Percentiles rank a stretch among this genome's conserved stretches.
Conservation (phyloP, 2,797 vertebrate species). For the Lutjanus campechanus region DNA sequence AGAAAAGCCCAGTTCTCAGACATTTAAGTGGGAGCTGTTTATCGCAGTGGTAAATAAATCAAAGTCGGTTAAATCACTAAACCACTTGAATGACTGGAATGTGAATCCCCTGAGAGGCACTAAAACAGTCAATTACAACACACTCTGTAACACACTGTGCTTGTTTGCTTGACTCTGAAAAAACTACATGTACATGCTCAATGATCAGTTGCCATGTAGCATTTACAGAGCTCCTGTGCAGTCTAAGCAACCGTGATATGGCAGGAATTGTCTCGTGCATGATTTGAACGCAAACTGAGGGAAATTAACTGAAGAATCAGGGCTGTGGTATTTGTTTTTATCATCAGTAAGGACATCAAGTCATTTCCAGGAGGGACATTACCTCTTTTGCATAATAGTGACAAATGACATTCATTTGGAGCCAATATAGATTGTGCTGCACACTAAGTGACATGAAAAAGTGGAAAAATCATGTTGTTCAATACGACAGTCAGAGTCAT, state of each 20-base stretch:
- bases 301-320: neutral
- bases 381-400: neutral
- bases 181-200: slow-evolving; percentile 37
- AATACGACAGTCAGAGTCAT: neutral
- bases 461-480: neutral
- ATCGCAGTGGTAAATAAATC: slow-evolving; percentile 29
- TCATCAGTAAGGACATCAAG: neutral
- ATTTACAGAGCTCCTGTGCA: slow-evolving; percentile 18
- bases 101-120: slow-evolving; percentile 5
- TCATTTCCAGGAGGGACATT: neutral
- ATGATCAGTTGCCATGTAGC: slow-evolving; percentile 45
- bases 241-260: slow-evolving; percentile 2
- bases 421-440: neutral
- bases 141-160: slow-evolving; percentile 17
- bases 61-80: slow-evolving; percentile 23
- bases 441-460: neutral
- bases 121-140: slow-evolving; percentile 19
- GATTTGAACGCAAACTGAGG: neutral
- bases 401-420: neutral
- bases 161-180: slow-evolving; percentile 33
- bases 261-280: neutral
- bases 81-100: slow-evolving; percentile 19
- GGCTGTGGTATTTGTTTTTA: neutral
- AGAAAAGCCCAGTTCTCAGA: slow-evolving; percentile 26
- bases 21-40: slow-evolving; percentile 10